Base-by-base conservation (phyloP, 2,888 invertebrate species). In the Chalcis sispes region DNA sequence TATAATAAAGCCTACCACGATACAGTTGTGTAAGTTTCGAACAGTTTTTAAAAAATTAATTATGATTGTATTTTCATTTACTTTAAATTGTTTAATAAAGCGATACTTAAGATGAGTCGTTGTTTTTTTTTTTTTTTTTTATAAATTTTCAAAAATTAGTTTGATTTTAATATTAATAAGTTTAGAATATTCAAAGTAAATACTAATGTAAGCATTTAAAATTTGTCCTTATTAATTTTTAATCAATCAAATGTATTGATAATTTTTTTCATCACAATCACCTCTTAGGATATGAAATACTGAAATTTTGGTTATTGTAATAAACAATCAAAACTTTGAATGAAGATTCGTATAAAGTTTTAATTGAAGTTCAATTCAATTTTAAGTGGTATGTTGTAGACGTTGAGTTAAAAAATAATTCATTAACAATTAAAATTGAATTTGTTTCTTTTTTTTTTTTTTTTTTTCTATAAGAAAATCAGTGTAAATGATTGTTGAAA, bases 271-370 rank as follows among this genome's bases (percentile, higher is more conserved):
- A 56, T 48, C 18, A 48, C 50, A 50, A 59, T 72, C 50, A 72
- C 66, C 66, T 65, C 72, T 59, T 52, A 46, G 56, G 54, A 64
- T 72, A 72, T 56, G 72, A 72, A 72, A 72, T 72, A 72, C 56
- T 64, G 56, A 64, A 64, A 64, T 7, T 32, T 42, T 25, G 23
- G 46, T 32, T 69, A 48, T 69, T 32, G 0, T 2, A 2, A 29
- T 7, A 29, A 56, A 58, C 58, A 58, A 46, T 58, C 29, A 50
- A 62, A 36, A 15, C 25, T 52, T 32, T 15, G 42, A 20, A 62
- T 23, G 25, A 42, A 25, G 20, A 1, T 25, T 20, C 13, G 36
- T 42, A 42, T 13, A 2, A 20, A 40, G 2, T 59, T 36, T 40
- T 29, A 40, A 20, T 59, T 40, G 36, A 18, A 59, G n/a, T n/a